Evolutionary conservation across 1,140 invertebrate genomes (phyloP).

Genomic region (Drosophila baimaii): DNA sequence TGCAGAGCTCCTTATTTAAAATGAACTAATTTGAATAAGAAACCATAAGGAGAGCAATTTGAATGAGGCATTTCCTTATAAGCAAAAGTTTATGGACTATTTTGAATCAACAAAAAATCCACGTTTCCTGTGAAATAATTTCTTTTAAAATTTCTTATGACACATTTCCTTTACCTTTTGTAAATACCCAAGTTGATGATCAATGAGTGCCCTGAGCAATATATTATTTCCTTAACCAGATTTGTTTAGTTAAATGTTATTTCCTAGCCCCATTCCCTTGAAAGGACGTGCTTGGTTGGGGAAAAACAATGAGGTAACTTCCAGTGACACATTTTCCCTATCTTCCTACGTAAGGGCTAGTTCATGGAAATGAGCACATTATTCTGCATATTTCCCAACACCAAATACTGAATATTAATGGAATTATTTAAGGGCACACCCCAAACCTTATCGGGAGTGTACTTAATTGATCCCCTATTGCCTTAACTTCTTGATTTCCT

Average conservation of each 20-base stretch:
- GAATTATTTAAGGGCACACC: slow-evolving; percentile 8
- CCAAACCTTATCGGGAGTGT: neutral
- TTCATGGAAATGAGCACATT: neutral
- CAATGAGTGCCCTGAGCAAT: neutral
- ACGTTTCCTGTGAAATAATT: neutral
- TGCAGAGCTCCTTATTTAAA: too few relatives aligned
- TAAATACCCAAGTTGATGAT: neutral
- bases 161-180: neutral
- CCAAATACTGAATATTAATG: slow-evolving; percentile 1
- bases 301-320: neutral
- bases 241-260: neutral
- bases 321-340: neutral
- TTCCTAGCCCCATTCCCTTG: neutral
- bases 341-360: neutral
- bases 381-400: neutral
- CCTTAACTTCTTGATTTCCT: neutral
- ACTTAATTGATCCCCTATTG: slow-evolving; percentile 10
- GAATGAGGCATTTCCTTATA: neutral
- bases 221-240: neutral
- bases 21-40: neutral
- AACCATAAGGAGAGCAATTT: neutral
- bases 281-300: accelerated
- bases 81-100: neutral
- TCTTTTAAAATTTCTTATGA: neutral
- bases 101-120: neutral